Conservation (phyloP, 2,888 invertebrate genomes). For the Oxyteleia sp. region DNA sequence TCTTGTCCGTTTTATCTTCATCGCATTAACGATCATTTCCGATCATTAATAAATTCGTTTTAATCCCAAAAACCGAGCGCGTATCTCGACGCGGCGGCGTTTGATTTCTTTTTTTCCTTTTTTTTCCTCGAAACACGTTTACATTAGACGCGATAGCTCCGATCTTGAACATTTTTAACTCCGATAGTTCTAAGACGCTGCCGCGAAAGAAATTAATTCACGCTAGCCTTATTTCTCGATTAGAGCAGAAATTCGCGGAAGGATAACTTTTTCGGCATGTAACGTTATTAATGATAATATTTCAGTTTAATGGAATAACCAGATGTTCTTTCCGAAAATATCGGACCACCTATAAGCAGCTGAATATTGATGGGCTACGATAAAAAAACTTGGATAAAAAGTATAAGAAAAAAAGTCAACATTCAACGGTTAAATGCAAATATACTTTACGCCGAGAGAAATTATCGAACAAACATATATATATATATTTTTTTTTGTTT, state of each 20-base stretch:
- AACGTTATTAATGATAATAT: conserved; percentile 46
- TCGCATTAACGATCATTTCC: too few species aligned
- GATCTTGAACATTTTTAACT: conserved; percentile 53
- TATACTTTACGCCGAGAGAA: too few species aligned
- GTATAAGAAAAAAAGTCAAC: conserved; percentile 3
- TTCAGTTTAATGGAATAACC: conserved; percentile 58
- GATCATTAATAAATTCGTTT: background rate
- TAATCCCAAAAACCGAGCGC: too few species aligned
- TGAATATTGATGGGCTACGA: conserved; percentile 46
- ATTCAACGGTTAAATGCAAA: background rate
- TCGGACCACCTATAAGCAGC: conserved; percentile 58
- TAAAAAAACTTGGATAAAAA: conserved; percentile 21
- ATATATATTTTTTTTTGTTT: too few species aligned
- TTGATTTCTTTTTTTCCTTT: too few species aligned
- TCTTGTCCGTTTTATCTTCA: too few species aligned
- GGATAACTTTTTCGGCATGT: conserved; percentile 43
- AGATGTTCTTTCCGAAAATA: conserved; percentile 60
- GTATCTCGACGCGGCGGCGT: too few species aligned
- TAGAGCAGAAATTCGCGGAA: conserved; percentile 55
- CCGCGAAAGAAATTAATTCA: conserved; percentile 49
- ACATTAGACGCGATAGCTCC: conserved; percentile 23
- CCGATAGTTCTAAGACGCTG: conserved; percentile 37
- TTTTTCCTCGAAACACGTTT: conserved; percentile 41
- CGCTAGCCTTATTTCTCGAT: conserved; percentile 36
- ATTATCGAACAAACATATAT: too few species aligned